Conservation (phyloP, 2,888 invertebrate species). For the Antheraea yamamai region DNA sequence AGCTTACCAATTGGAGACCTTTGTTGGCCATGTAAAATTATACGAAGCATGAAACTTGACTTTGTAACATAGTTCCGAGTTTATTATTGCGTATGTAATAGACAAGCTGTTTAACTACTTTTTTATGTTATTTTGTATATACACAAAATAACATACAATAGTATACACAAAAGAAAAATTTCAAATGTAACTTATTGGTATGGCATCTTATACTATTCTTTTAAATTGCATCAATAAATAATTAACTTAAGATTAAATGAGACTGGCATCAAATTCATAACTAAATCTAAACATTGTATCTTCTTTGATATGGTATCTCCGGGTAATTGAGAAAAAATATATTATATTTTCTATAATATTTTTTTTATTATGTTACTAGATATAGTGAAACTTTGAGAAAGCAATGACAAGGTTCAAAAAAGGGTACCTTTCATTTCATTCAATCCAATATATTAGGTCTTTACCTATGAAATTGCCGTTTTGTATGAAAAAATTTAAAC, state of each 20-base stretch:
- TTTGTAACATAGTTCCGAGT: not conserved
- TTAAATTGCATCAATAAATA: too few relatives aligned
- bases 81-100: not conserved
- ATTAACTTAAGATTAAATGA: not conserved
- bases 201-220: too few relatives aligned
- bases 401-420: too few relatives aligned
- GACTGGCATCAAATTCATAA: not conserved
- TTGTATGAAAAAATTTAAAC: too few relatives aligned
- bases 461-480: too few relatives aligned
- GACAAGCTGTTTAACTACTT: not conserved
- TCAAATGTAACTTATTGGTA: not conserved
- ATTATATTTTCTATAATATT: too few relatives aligned
- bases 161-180: not conserved
- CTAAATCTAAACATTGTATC: not conserved
- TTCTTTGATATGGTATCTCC: not conserved
- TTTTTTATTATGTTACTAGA: too few relatives aligned
- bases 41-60: conserved; percentile 10
- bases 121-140: not conserved
- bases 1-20: conserved; percentile 29
- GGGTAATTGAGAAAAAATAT: too few relatives aligned
- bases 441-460: too few relatives aligned
- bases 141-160: too few relatives aligned
- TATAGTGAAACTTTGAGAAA: too few relatives aligned
- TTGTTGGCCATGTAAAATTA: not conserved
- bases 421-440: too few relatives aligned